Conservation (phyloP, 2,797 vertebrate genomes). For the Trachops cirrhosus region DNA sequence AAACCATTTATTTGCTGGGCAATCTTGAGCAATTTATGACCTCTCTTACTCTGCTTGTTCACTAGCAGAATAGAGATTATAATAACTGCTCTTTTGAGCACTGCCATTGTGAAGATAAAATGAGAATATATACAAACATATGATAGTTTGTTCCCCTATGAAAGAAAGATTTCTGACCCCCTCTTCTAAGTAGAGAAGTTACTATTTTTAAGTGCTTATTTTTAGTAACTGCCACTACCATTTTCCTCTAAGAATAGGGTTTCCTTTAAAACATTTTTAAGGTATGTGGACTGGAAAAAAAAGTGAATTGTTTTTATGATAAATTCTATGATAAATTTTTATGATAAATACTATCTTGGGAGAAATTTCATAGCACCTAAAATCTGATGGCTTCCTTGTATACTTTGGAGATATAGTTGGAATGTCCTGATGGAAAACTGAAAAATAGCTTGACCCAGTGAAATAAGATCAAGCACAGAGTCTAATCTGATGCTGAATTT, state of each 20-base stretch:
- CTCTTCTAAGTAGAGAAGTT: slow-evolving; percentile 30
- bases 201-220: slow-evolving; percentile 58
- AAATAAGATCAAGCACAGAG: neutral
- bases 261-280: slow-evolving; percentile 47
- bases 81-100: neutral
- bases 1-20: neutral
- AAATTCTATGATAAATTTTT: neutral
- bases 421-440: neutral
- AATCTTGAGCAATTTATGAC: neutral
- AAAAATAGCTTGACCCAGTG: neutral
- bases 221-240: slow-evolving; percentile 39
- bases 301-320: slow-evolving; percentile 2
- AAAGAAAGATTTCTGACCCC: neutral
- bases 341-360: neutral
- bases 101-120: neutral
- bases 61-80: neutral
- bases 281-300: neutral
- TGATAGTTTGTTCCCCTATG: neutral
- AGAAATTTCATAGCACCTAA: neutral
- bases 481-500: neutral
- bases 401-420: neutral
- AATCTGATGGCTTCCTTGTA: neutral
- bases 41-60: neutral
- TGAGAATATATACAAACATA: neutral
- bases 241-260: slow-evolving; percentile 39